Evolutionary conservation across 2,113 vertebrate genomes (phyloP), one percentile per base, ranked within the genome.

Genomic region (Bujurquina vittata): DNA sequence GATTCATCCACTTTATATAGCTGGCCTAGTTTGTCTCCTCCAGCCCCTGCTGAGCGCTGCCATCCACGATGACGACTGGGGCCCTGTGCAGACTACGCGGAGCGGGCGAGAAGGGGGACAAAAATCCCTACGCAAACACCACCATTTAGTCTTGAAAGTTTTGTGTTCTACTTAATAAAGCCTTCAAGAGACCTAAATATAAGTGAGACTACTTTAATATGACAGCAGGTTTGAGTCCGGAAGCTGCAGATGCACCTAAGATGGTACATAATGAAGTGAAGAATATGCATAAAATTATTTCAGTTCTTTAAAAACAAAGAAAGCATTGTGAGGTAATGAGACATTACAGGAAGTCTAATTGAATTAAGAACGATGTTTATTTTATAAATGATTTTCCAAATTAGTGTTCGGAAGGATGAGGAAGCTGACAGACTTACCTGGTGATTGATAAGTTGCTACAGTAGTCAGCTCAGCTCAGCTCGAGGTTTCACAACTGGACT

Each of bases 1-100:
- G 84, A 89, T 91, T 84, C 87, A 89, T 91, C 87, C 87, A 92
- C 92, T 93, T 93, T 92, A 91, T 91, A 87, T 91, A 92, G 93
- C 83, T 91, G 92, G 85, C 93, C 93, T 94, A 93, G 84, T 93
- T 94, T 86, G 84, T 84, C 84, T 86, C 46, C 86, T 87, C 22
- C 84, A 80, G 79, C 84, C 84, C 84, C 91, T 35, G 37, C 82
- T 57, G 91, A 91, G 89, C 79, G 33, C 59, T 63, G 87, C 87
- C 87, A 57, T 86, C 84, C 84, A 52, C 9, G 80, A 75, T 80
- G 87, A 88, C 23, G 23, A 75, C 88, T 65, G 83, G 88, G 82
- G 52, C 20, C 20, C 35, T 37, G 80, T 59, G 80, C 85, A 63
- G 77, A 58, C 58, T 52, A 55, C 82, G 74, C n/a, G 2, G 72